A percentile compares a stretch with the other conserved stretches of the same genome.
Conservation (phyloP, 2,797 vertebrate species). For the Yasuhikotakia modesta region DNA sequence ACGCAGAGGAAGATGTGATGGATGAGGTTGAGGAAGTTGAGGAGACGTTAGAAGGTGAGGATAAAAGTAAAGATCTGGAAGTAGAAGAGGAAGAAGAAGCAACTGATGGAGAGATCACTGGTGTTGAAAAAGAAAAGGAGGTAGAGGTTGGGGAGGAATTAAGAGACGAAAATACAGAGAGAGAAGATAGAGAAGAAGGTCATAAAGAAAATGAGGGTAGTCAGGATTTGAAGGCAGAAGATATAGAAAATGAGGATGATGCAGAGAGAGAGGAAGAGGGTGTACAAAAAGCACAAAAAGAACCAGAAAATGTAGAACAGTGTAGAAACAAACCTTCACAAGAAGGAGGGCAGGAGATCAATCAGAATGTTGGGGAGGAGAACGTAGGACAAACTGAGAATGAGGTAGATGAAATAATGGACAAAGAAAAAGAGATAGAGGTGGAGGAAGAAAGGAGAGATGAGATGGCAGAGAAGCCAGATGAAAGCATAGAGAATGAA, state of each 20-base stretch:
- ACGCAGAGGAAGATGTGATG: slow-evolving; percentile 11
- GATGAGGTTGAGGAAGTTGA: slow-evolving; percentile 7
- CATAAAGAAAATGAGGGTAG: neutral
- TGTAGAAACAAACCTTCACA: neutral
- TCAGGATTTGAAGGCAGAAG: neutral
- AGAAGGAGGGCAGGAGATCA: rapidly evolving
- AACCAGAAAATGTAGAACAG: slow-evolving; percentile 22
- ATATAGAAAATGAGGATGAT: slow-evolving; percentile 36
- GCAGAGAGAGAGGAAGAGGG: slow-evolving; percentile 41
- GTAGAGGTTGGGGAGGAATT: slow-evolving; percentile 30
- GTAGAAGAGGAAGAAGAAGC: slow-evolving; percentile 35
- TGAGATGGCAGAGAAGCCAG: slow-evolving; percentile 1
- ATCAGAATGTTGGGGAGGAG: neutral
- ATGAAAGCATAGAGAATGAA: slow-evolving; percentile 9
- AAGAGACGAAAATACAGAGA: slow-evolving; percentile 30
- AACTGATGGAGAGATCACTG: slow-evolving; percentile 38
- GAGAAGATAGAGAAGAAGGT: slow-evolving; percentile 27
- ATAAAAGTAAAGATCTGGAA: slow-evolving; percentile 40
- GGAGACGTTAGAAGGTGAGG: slow-evolving; percentile 16
- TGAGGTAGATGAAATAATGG: neutral
- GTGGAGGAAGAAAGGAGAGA: slow-evolving; percentile 9
- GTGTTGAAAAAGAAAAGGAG: slow-evolving; percentile 22
- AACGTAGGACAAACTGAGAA: rapidly evolving
- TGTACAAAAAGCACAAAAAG: neutral
- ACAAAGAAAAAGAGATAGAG: slow-evolving; percentile 1